These are phyloP conservation scores for Epicampocera succincta DNA, from an alignment of 2,888 invertebrate genomes.

Conservation along the genomic window DNA sequence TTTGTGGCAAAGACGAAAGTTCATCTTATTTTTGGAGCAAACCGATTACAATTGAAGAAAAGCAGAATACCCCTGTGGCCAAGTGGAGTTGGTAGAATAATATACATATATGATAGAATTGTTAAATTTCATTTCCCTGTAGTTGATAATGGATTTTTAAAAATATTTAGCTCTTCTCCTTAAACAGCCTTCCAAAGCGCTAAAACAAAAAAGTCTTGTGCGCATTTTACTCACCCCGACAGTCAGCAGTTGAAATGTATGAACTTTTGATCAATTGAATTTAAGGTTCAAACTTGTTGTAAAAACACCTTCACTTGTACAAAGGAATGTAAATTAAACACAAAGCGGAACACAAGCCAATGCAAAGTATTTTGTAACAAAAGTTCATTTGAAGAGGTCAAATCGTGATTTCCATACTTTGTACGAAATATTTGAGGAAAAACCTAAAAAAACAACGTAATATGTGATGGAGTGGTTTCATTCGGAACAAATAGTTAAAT, in stretches of 20 bases:
- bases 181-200: no score
- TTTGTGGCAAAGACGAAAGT: no score
- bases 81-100: no score
- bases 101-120: no score
- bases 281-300: constrained; percentile 53
- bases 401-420: constrained; percentile 50
- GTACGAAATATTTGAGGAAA: constrained; percentile 42
- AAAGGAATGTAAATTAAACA: constrained; percentile 29
- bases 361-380: constrained; percentile 44
- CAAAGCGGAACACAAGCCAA: constrained; percentile 33
- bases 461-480: constrained; percentile 41
- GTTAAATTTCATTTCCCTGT: no score
- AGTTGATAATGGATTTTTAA: no score
- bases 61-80: no score
- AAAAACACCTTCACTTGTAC: constrained; percentile 31
- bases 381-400: constrained; percentile 51
- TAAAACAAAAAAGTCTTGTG: no score
- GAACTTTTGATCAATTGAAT: constrained; percentile 24
- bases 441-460: constrained; percentile 19
- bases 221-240: no score
- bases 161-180: no score
- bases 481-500: constrained; percentile 20
- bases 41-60: no score
- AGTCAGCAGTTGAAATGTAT: background rate
- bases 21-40: no score